These are phyloP conservation scores for Palloptera scutellata DNA, from an alignment of 2,888 invertebrate species.

Conservation along the genomic window DNA sequence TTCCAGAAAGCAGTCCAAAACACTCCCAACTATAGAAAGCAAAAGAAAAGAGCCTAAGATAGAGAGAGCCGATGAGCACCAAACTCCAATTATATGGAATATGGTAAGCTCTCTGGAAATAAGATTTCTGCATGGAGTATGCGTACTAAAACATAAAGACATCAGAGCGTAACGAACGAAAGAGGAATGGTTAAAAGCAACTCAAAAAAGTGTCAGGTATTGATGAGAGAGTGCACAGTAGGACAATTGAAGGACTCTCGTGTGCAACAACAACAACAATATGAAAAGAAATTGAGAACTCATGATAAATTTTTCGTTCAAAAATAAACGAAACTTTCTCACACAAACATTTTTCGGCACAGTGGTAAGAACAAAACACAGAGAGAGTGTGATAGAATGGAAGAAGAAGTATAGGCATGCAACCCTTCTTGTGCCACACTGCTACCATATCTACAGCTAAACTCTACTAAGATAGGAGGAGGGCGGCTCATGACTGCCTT, in stretches of 20 bases:
- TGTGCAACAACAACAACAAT: neutral
- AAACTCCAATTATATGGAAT: too few species aligned
- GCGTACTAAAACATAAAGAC: neutral
- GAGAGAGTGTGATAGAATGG: too few species aligned
- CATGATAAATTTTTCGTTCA: neutral
- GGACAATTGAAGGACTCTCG: slow-evolving; percentile 31
- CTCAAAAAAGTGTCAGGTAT: too few species aligned
- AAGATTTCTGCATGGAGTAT: neutral
- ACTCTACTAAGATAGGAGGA: neutral
- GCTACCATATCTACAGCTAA: neutral
- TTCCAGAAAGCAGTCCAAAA: too few species aligned
- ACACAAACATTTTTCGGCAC: neutral
- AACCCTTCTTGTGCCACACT: too few species aligned
- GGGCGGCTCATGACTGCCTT: neutral
- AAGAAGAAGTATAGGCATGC: neutral
- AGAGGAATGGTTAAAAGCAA: too few species aligned
- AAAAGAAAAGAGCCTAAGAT: too few species aligned
- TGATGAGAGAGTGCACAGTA: too few species aligned
- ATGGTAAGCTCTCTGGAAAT: too few species aligned
- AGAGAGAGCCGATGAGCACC: too few species aligned
- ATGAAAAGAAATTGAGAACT: neutral
- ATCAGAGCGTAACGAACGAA: neutral
- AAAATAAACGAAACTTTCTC: neutral
- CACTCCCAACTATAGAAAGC: too few species aligned
- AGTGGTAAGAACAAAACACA: neutral